Evolutionary conservation across 2,888 invertebrate species (phyloP), one percentile per base, ranked within the genome.

Genomic region (Notodonta dromedarius): DNA sequence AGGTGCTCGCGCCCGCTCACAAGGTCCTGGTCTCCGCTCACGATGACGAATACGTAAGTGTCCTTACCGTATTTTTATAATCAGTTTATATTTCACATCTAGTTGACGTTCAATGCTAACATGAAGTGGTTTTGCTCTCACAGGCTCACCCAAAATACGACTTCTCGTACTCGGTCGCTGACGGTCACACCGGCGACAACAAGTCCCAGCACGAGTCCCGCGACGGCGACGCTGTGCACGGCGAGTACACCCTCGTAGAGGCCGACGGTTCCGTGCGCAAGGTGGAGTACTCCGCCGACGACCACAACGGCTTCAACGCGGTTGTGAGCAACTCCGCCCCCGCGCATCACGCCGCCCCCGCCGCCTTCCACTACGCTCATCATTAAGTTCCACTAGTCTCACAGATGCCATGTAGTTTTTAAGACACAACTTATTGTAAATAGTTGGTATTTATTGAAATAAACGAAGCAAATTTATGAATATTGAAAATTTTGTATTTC

Each of bases 211-310:
- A 91, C 52, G 95, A 95, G 86, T 87, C 90, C 78, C 91, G 94
- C 74, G 94, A 94, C 84, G 95, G 95, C 7, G 94, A 95, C 78
- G 94, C 91, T 60, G 95, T 96, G 70, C 94, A 94, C 77, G 95
- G 95, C 65, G 83, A 85, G 74, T 91, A 91, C 86, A 84, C 88
- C 11, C 82, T 91, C 60, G 58, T 86, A 58, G 90, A 91, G 79
- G 91, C 94, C 61, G 94, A 94, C 77, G 94, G 94, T 74, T 94
- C 94, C 77, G 85, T 94, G 67, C 90, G 94, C 73, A 94, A 83
- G 59, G 94, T 94, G 63, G 86, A 94, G 77, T 94, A 94, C 88
- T 82, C 89, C 79, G 94, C 94, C 44, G 94, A 94, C 71, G 90
- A 94, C 77, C 93, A 94, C 84, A 79, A 78, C 71, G 90, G 90